phyloP scores from a whole-genome alignment of 1,140 invertebrate genomes.

The Antheraea mylitta region DNA sequence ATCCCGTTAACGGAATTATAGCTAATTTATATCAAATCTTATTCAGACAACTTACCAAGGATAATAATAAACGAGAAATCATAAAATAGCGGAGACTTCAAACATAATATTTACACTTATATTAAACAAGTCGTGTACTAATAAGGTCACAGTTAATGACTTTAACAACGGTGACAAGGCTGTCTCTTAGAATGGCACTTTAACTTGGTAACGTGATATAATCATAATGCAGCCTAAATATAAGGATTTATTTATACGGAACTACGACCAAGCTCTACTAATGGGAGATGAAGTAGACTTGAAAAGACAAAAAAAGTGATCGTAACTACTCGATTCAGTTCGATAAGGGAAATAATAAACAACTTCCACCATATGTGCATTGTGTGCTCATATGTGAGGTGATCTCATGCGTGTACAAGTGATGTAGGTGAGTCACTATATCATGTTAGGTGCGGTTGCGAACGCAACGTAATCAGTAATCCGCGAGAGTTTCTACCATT shows the following conservation, averaged over 20 bases:
- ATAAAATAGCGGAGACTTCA: neutral
- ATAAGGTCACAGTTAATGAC: constrained; percentile 11
- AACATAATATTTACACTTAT: neutral
- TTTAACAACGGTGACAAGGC: constrained; percentile 11
- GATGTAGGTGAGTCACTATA: too few relatives aligned
- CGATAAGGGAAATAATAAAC: too few relatives aligned
- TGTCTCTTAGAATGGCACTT: neutral
- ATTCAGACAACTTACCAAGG: neutral
- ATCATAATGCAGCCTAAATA: neutral
- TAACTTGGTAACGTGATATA: neutral
- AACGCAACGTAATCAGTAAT: too few relatives aligned
- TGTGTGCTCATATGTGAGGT: too few relatives aligned
- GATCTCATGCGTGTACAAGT: too few relatives aligned
- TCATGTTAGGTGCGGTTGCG: too few relatives aligned
- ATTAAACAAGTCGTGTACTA: constrained; percentile 7
- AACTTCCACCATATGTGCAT: too few relatives aligned
- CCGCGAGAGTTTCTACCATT: too few relatives aligned
- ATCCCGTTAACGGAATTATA: too few relatives aligned
- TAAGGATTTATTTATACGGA: neutral
- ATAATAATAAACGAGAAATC: neutral
- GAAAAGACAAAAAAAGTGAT: too few relatives aligned
- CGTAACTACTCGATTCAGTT: too few relatives aligned
- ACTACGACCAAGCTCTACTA: neutral
- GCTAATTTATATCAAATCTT: too few relatives aligned
- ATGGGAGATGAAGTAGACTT: neutral